These are phyloP conservation scores for Nothoprocta pentlandii DNA, from an alignment of 2,113 vertebrate genomes.

Conservation along the genomic window DNA sequence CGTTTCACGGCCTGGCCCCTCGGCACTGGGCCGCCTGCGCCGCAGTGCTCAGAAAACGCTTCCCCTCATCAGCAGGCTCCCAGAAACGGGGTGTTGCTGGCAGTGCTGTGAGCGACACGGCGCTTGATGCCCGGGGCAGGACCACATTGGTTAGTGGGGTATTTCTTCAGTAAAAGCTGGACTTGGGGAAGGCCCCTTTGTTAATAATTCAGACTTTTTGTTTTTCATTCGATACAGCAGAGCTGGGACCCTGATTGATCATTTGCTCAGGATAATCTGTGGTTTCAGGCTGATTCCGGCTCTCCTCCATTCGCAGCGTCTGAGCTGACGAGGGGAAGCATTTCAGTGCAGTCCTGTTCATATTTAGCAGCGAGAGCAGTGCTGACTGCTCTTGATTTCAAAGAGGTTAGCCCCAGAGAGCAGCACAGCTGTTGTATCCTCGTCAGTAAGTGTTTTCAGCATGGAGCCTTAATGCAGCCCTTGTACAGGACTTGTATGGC, in stretches of 20 bases:
- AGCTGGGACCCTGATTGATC: not conserved
- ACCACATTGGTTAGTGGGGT: not conserved
- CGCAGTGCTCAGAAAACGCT: not conserved
- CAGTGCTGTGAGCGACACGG: not conserved
- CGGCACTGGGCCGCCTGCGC: not conserved
- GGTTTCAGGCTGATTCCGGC: not conserved
- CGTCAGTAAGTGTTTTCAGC: conserved; percentile 37
- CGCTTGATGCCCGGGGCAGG: not conserved
- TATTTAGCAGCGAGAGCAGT: not conserved
- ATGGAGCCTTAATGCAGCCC: not conserved
- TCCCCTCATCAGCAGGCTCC: conserved; percentile 23
- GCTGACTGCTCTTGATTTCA: conserved; percentile 36
- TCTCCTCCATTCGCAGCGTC: not conserved
- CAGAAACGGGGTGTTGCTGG: not conserved
- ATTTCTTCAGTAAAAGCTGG: not conserved
- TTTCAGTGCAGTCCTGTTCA: not conserved
- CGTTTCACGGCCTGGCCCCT: not conserved
- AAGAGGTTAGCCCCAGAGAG: conserved; percentile 30
- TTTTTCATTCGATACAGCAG: not conserved
- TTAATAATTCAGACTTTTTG: not conserved
- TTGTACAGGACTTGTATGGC: conserved; percentile 21
- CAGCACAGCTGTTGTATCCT: conserved; percentile 12
- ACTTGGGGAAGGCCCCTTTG: not conserved
- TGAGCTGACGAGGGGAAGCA: not conserved
- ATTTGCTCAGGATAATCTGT: not conserved